Base-by-base conservation (phyloP, 2,888 invertebrate genomes). In the Scaptomyza cyrtandrae region DNA sequence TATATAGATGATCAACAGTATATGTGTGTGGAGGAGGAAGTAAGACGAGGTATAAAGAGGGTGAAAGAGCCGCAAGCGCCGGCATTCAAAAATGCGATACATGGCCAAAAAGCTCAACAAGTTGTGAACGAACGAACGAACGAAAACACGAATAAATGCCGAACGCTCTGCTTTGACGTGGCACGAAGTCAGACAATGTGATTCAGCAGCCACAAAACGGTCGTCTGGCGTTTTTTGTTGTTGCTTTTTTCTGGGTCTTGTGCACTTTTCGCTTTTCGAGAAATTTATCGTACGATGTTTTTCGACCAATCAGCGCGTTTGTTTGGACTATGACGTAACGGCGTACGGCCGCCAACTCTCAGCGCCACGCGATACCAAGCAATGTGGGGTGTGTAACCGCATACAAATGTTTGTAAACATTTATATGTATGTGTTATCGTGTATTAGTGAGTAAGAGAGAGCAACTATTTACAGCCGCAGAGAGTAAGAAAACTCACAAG, bases 231-330 rank as follows among this genome's bases (percentile, higher is more conserved):
- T 9, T 69, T 49, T 11, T 2, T n/a, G 37, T 41, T 41, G 16
- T 64, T 52, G 27, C 61, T 81, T 66, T 64, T 87, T 86, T 81
- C 80, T 87, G 78, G 78, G 81, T 74, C 71, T 78, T 80, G 70
- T 69, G 69, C 74, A 71, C 71, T 66, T 80, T 78, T 80, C 61
- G 87, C 72, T 80, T 76, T 73, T 80, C 82, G 85, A 88, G 86
- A 82, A 89, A 82, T 87, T 84, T 86, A 89, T 92, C 91, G 91
- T 91, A 91, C 83, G 91, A 92, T 91, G 77, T 86, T 89, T 89
- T 91, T 89, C 77, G 71, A 82, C 91, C 91, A 91, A 91, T 91
- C 90, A 89, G 83, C 82, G 80, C 53, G 72, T 79, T 80, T 82
- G 86, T 81, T 87, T 88, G 77, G 79, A 80, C 78, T 84, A 77